Percentiles rank a stretch among this genome's conserved stretches.
phyloP scores from a whole-genome alignment of 2,888 invertebrate genomes.

The Nomada ferruginata region DNA sequence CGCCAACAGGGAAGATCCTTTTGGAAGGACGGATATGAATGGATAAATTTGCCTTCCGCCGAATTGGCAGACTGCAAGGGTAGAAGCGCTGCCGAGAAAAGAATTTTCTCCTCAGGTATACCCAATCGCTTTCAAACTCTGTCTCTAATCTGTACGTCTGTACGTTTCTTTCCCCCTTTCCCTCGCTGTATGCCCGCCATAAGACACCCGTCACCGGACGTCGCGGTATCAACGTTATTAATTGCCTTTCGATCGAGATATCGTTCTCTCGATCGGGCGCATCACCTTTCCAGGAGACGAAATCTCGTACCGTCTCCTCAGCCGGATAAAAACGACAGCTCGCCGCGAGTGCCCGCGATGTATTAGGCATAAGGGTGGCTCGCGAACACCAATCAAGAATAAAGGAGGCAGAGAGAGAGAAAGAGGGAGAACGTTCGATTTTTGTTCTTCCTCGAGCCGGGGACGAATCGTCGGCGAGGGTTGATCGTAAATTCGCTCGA shows the following conservation, averaged over 20 bases:
- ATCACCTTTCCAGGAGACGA: conserved; percentile 67
- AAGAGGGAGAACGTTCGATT: conserved; percentile 13
- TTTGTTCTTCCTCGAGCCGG: conserved; percentile 30
- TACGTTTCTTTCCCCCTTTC: not conserved
- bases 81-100: too few species aligned
- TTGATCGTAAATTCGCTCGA: conserved; percentile 68
- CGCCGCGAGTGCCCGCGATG: conserved; percentile 40
- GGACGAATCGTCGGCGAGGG: conserved; percentile 45
- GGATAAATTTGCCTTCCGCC: too few species aligned
- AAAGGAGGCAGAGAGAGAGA: conserved; percentile 14
- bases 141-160: too few species aligned
- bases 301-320: conserved; percentile 36
- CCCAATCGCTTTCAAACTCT: too few species aligned
- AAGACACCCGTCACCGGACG: not conserved
- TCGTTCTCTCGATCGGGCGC: conserved; percentile 52
- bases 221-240: conserved; percentile 51
- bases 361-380: conserved; percentile 50
- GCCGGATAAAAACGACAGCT: conserved; percentile 50
- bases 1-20: too few species aligned
- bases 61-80: too few species aligned
- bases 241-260: conserved; percentile 67
- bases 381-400: conserved; percentile 55
- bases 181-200: not conserved
- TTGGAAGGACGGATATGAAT: too few species aligned
- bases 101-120: too few species aligned